These are phyloP conservation scores for Pteruthius melanotis DNA, from an alignment of 2,113 vertebrate genomes.

Conservation along the genomic window DNA sequence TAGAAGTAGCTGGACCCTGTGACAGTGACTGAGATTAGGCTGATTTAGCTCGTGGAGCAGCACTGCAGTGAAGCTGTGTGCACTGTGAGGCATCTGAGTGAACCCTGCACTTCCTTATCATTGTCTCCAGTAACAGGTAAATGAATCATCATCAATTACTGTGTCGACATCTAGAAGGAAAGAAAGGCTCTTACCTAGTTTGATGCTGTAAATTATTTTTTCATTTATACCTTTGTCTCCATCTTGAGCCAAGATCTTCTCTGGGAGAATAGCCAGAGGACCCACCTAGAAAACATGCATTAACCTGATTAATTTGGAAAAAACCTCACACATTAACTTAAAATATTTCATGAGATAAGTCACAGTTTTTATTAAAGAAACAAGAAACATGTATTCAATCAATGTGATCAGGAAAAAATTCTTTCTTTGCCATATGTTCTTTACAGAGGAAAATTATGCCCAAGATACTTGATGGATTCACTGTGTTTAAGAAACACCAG, in stretches of 20 bases:
- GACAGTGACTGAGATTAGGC: neutral
- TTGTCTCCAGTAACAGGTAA: neutral
- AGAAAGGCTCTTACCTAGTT: slow-evolving; percentile 41
- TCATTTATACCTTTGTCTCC: slow-evolving; percentile 78
- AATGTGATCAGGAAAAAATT: neutral
- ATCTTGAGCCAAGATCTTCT: slow-evolving; percentile 75
- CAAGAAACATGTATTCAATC: neutral
- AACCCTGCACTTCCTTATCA: neutral
- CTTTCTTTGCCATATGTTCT: neutral
- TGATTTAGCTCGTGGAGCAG: rapidly evolving
- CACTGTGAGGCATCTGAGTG: neutral
- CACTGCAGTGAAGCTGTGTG: neutral
- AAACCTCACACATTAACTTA: neutral
- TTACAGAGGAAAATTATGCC: neutral
- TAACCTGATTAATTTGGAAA: neutral
- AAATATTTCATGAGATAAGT: neutral
- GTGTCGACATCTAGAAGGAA: neutral
- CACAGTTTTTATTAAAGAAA: neutral
- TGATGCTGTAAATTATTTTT: slow-evolving; percentile 73
- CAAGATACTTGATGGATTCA: neutral
- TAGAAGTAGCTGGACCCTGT: neutral
- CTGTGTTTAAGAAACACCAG: neutral
- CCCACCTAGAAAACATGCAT: slow-evolving; percentile 54
- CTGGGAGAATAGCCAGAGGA: slow-evolving; percentile 57
- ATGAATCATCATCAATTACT: neutral